These are phyloP conservation scores for Nerophis ophidion DNA, from an alignment of 2,113 vertebrate genomes.

Conservation along the genomic window DNA sequence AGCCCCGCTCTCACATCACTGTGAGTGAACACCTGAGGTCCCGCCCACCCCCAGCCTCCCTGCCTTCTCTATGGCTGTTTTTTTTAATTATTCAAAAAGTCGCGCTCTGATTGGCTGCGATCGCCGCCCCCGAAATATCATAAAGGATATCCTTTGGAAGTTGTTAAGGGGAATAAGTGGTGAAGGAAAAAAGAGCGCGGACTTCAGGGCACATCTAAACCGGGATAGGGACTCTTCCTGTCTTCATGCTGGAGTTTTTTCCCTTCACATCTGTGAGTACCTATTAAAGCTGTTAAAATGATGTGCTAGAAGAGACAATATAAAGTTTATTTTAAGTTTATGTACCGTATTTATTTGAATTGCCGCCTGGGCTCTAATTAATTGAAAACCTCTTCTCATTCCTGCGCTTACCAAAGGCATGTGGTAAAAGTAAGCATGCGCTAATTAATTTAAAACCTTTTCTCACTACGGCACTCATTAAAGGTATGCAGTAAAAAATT, in stretches of 20 bases:
- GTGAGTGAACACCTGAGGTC: slow-evolving; percentile 38
- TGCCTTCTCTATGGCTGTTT: slow-evolving; percentile 47
- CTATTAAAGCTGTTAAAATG: slow-evolving; percentile 16
- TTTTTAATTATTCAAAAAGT: slow-evolving; percentile 49
- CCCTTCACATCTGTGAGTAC: slow-evolving; percentile 59
- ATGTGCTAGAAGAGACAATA: background rate
- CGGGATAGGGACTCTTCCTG: slow-evolving; percentile 3
- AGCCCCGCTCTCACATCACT: slow-evolving; percentile 7
- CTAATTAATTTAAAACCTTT: no score
- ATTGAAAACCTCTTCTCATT: no score
- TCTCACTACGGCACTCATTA: no score
- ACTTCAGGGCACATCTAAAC: slow-evolving; percentile 20
- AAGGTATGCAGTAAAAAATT: no score
- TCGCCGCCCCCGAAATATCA: slow-evolving; percentile 55
- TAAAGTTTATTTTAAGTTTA: background rate
- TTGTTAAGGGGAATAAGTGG: slow-evolving; percentile 65
- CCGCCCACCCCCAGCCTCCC: slow-evolving; percentile 34
- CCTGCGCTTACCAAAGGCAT: no score
- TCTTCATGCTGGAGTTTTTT: slow-evolving; percentile 42
- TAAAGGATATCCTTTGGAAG: slow-evolving; percentile 71
- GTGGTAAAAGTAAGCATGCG: no score
- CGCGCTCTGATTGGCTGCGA: slow-evolving; percentile 54
- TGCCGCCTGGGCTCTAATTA: no score
- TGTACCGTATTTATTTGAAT: no score
- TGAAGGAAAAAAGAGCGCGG: slow-evolving; percentile 24